These are phyloP conservation scores for Takifugu rubripes DNA, from an alignment of 2,797 vertebrate genomes.

Conservation along the genomic window DNA sequence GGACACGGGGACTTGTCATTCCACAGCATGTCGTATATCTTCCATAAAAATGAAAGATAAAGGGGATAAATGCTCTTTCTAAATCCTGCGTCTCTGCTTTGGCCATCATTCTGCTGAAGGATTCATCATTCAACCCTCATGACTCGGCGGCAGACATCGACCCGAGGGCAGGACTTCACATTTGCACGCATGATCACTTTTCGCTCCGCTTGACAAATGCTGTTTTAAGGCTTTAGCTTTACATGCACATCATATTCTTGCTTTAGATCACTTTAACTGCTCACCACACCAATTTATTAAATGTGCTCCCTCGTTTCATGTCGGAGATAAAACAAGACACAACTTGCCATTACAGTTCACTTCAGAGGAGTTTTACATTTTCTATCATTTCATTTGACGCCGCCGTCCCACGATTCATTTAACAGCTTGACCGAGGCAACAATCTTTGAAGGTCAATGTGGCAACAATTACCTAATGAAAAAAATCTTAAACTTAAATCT, in stretches of 20 bases:
- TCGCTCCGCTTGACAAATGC: constrained; percentile 20
- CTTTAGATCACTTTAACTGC: background rate
- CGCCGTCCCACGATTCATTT: constrained; percentile 50
- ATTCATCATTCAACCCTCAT: constrained; percentile 11
- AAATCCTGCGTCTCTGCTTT: background rate
- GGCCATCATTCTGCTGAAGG: constrained; percentile 11
- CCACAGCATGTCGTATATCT: background rate
- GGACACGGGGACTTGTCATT: background rate
- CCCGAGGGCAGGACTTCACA: constrained; percentile 35
- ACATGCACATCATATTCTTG: no score
- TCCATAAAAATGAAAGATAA: no score
- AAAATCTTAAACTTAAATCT: constrained; percentile 43
- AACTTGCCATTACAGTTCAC: constrained; percentile 38
- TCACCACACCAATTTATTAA: constrained; percentile 21
- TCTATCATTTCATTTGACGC: constrained; percentile 48
- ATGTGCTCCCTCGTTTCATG: background rate
- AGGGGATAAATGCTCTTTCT: background rate
- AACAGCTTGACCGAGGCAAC: constrained; percentile 46
- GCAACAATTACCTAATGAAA: constrained; percentile 55
- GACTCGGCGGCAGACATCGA: constrained; percentile 23
- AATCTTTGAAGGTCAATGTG: constrained; percentile 55
- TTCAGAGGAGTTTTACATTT: constrained; percentile 28
- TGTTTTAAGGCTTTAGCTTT: background rate
- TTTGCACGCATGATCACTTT: constrained; percentile 68
- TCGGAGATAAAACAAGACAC: constrained; percentile 34